phyloP scores from a whole-genome alignment of 2,113 vertebrate genomes.

The Athene cunicularia region DNA sequence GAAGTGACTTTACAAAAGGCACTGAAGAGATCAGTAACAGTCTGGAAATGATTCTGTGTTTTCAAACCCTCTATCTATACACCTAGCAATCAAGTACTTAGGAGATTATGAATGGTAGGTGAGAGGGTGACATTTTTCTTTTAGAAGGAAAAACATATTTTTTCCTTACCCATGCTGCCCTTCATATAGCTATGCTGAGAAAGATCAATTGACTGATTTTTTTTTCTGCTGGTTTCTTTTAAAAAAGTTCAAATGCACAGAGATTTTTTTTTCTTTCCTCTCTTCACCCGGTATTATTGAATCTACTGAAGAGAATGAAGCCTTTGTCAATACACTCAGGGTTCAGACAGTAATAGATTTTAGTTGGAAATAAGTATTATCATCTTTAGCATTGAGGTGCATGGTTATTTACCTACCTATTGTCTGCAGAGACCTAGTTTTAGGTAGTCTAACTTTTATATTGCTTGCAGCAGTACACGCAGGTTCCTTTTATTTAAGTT shows the following conservation, averaged over 20 bases:
- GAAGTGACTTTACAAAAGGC: neutral
- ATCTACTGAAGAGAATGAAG: neutral
- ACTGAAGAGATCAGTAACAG: neutral
- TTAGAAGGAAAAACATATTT: neutral
- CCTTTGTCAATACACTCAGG: neutral
- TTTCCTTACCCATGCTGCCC: neutral
- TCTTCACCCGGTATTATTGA: neutral
- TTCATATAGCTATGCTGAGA: neutral
- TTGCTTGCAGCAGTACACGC: neutral
- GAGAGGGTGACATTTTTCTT: neutral
- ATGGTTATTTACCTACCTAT: neutral
- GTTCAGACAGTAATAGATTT: neutral
- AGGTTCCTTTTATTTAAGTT: neutral
- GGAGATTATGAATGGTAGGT: neutral
- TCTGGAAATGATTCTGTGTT: neutral
- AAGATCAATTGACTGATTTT: neutral
- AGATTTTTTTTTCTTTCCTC: fast-evolving
- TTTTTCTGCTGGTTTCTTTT: neutral
- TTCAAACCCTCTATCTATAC: neutral
- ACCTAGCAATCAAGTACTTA: conserved; percentile 1
- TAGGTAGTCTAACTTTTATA: neutral
- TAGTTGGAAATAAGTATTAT: neutral
- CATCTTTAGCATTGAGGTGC: neutral
- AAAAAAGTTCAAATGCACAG: neutral
- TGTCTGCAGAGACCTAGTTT: neutral